Evolutionary conservation across 1,140 invertebrate species (phyloP).

Genomic region (Epicauta chinensis): DNA sequence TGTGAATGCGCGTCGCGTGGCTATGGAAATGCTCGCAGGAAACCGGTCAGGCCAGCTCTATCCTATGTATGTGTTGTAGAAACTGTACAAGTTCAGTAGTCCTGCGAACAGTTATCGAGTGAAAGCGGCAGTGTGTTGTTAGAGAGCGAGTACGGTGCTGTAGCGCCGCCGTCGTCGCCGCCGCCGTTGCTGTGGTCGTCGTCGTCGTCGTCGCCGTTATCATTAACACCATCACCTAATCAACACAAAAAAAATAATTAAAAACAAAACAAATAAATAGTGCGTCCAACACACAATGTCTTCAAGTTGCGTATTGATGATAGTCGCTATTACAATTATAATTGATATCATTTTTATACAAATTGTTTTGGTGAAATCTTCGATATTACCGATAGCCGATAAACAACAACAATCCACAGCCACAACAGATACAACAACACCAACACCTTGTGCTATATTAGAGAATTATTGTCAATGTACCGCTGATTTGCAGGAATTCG

Average conservation of each 20-base stretch:
- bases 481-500: conserved; percentile 38
- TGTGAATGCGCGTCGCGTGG: too few species aligned
- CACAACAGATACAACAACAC: conserved; percentile 25
- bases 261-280: too few species aligned
- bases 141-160: conserved; percentile 11
- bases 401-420: background rate
- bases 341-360: too few species aligned
- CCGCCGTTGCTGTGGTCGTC: conserved; percentile 2
- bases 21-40: too few species aligned
- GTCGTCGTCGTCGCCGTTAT: conserved; percentile 4
- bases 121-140: conserved; percentile 6
- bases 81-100: conserved; percentile 9
- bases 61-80: too few species aligned
- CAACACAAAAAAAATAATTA: too few species aligned
- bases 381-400: background rate
- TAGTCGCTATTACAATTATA: too few species aligned
- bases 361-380: too few species aligned
- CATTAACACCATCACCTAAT: too few species aligned
- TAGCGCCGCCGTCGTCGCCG: conserved; percentile 13
- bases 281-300: too few species aligned
- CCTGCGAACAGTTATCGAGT: conserved; percentile 9
- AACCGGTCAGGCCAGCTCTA: too few species aligned
- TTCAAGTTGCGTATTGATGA: too few species aligned
- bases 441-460: conserved; percentile 36
- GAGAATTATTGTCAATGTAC: conserved; percentile 41